phyloP scores from a whole-genome alignment of 2,888 invertebrate species.

The Hydriomena furcata region DNA sequence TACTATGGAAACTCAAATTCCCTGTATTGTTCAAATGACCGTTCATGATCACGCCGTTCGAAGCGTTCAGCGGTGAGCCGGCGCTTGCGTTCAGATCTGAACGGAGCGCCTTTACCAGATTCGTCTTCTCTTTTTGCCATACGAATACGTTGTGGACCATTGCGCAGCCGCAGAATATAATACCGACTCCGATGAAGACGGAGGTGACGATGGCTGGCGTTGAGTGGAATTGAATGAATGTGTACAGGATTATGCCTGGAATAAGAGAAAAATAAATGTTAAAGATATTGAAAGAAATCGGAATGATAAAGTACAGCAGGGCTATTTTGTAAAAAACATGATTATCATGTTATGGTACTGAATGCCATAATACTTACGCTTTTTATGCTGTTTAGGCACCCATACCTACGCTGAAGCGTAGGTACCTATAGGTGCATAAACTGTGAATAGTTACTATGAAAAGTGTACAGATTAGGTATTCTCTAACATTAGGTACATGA shows the following conservation, averaged over 20 bases:
- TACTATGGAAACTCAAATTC: conserved; percentile 72
- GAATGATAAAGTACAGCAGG: no score
- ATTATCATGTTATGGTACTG: no score
- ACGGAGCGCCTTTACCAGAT: conserved; percentile 87
- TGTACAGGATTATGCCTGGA: conserved; percentile 95
- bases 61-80: conserved; percentile 54
- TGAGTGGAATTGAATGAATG: conserved; percentile 95
- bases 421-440: no score
- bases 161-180: conserved; percentile 95
- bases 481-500: no score
- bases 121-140: conserved; percentile 96
- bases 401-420: no score
- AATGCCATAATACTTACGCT: no score
- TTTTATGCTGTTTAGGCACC: no score
- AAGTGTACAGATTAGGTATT: no score
- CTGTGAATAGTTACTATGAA: no score
- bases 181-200: conserved; percentile 93
- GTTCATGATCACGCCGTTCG: conserved; percentile 70
- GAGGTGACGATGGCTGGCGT: conserved; percentile 96
- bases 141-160: conserved; percentile 97
- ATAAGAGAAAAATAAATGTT: conserved; percentile 32
- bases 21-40: conserved; percentile 71
- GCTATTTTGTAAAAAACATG: no score
- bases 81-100: conserved; percentile 59
- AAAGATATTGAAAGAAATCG: no score